Evolutionary conservation across 2,888 invertebrate genomes (phyloP).

Genomic region (Epistrophe eligans): DNA sequence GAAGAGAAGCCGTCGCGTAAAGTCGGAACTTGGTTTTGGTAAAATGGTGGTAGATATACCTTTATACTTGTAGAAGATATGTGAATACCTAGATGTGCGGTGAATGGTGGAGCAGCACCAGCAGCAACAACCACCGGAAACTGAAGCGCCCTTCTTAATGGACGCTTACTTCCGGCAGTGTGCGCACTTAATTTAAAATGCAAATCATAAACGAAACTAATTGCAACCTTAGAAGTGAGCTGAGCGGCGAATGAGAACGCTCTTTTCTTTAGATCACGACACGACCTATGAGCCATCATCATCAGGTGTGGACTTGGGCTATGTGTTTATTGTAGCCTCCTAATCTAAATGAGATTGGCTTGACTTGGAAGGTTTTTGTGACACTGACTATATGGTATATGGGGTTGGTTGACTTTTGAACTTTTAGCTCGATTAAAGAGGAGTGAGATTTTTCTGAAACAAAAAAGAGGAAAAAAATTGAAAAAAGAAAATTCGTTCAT

Average conservation of each 20-base stretch:
- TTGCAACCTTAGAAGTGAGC: conserved; percentile 70
- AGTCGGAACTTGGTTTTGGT: conserved; percentile 20
- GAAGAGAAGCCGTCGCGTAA: conserved; percentile 1
- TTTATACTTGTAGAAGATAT: too few relatives aligned
- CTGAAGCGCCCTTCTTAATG: conserved; percentile 73
- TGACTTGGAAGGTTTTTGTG: conserved; percentile 25
- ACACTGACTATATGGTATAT: neutral
- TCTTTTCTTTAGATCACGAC: conserved; percentile 22
- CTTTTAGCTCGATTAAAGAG: conserved; percentile 17
- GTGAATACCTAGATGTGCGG: conserved; percentile 1
- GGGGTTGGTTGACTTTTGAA: conserved; percentile 49
- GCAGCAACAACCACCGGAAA: conserved; percentile 57
- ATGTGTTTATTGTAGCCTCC: conserved; percentile 64
- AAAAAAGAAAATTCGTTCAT: too few relatives aligned
- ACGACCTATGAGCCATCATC: conserved; percentile 9
- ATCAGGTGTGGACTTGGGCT: conserved; percentile 32
- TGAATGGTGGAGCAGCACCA: neutral
- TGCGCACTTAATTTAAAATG: conserved; percentile 75
- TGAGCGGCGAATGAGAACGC: conserved; percentile 28
- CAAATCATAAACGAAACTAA: conserved; percentile 76
- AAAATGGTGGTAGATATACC: neutral
- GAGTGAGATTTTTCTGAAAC: neutral
- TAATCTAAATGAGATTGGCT: conserved; percentile 73
- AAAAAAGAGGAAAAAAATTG: neutral
- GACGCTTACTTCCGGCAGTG: conserved; percentile 73